Evolutionary conservation across 2,797 vertebrate species (phyloP), one percentile per base, ranked within the genome.

Genomic region (Rhinichthys osculus): DNA sequence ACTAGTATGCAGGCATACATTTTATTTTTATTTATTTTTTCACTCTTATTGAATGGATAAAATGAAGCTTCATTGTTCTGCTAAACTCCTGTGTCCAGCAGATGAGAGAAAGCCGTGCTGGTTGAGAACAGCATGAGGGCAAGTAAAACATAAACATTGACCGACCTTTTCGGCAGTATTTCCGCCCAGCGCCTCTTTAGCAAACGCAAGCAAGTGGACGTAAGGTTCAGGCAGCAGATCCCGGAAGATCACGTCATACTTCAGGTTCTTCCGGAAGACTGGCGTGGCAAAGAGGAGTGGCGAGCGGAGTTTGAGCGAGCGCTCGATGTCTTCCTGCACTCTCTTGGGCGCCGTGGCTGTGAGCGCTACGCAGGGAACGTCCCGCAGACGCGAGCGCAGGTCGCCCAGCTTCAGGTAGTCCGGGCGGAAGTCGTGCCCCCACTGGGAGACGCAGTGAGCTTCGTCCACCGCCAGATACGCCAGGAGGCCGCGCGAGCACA

Each of bases 381-480:
- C 92, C 0, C 93, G 93, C 16, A 98, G 54, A 44, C 93, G 95
- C 47, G 90, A 1, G 1, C 97, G 97, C 90, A 98, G 90, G 3
- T 91, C 57, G 1, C 98, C 98, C 89, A 99, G 95, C 50, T 97
- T 96, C 64, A 99, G 93, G 91, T 99, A 99, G 92, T 99, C 98
- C 0, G 98, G 98, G 14, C 98, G 95, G 86, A 99, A 99, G 71
- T 99, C 98, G 0, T 99, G 98, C 3, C 98, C 98, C 98, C 98
- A 99, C 94, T 99, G 98, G 23, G 98, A 99, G 73, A 99, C 97
- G 0, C 98, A 99, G 89, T 99, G 98, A 0, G 98, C 98, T 92
- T 99, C 98, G 7, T 99, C 98, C 7, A 99, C 96, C 0, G 98
- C 94, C 92, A 99, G 92, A 88, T 97, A 97, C 40, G 97, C 96